A percentile compares a stretch with the other conserved stretches of the same genome.
Evolutionary conservation across 2,113 vertebrate genomes (phyloP).

Genomic region (Poeciliopsis turrubarensis): DNA sequence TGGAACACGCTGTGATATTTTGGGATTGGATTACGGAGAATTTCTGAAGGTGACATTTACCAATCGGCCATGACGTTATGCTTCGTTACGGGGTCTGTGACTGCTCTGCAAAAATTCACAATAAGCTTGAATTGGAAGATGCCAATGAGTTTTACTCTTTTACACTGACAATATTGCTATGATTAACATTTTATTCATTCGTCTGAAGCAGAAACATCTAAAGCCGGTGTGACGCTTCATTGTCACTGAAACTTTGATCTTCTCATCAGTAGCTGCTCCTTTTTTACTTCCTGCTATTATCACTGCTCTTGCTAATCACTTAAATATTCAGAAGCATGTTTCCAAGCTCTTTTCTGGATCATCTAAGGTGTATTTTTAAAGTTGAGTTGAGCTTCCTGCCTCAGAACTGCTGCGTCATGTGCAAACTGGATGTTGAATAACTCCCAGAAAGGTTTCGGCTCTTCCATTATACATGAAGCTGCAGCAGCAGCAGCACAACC

Average conservation of each 20-base stretch:
- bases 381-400: constrained; percentile 5
- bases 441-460: constrained; percentile 49
- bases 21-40: too few relatives aligned
- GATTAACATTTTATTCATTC: not conserved
- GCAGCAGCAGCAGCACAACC: constrained; percentile 15
- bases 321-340: not conserved
- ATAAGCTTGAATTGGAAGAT: not conserved
- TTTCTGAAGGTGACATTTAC: not conserved
- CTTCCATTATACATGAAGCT: constrained; percentile 56
- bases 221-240: not conserved
- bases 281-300: too few relatives aligned
- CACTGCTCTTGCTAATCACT: not conserved
- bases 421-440: constrained; percentile 27
- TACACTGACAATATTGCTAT: not conserved
- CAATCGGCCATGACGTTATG: not conserved
- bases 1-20: not conserved
- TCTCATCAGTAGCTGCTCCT: too few relatives aligned
- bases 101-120: not conserved
- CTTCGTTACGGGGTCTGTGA: not conserved
- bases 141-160: not conserved
- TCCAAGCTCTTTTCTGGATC: not conserved
- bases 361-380: not conserved
- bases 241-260: not conserved
- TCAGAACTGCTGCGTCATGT: constrained; percentile 49
- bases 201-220: not conserved